Evolutionary conservation across 2,113 vertebrate genomes (phyloP).

Genomic region (Orientallactaga bullata): DNA sequence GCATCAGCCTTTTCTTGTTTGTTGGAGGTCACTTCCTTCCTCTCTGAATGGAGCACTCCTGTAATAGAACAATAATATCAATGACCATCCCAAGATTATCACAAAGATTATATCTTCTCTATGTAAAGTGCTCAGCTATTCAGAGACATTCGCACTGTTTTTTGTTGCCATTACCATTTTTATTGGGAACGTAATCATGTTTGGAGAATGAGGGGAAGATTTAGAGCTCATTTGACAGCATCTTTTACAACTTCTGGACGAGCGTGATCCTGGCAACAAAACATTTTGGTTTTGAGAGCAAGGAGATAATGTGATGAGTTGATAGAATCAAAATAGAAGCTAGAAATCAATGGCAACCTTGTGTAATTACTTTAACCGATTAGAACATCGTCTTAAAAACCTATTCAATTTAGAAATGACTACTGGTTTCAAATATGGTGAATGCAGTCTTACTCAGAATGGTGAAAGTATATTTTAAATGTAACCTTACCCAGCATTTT

Average conservation of each 20-base stretch:
- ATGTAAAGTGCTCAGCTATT: not conserved
- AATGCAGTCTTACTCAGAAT: not conserved
- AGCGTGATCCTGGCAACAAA: slow-evolving; percentile 68
- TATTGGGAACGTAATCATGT: not conserved
- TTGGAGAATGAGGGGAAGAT: slow-evolving; percentile 12
- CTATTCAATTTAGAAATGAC: slow-evolving; percentile 58
- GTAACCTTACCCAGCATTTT: not conserved
- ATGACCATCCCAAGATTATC: not conserved
- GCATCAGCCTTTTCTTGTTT: not conserved
- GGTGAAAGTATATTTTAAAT: not conserved
- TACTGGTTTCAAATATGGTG: not conserved
- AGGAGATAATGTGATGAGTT: slow-evolving; percentile 60
- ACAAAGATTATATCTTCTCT: not conserved
- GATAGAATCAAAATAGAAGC: slow-evolving; percentile 76
- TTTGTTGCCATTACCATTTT: not conserved
- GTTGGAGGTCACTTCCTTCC: not conserved
- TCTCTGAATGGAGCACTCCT: not conserved
- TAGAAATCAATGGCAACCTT: slow-evolving; percentile 70
- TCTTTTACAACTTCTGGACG: slow-evolving; percentile 64
- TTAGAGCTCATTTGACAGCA: not conserved
- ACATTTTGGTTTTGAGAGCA: slow-evolving; percentile 71
- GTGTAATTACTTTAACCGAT: slow-evolving; percentile 76
- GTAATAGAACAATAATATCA: not conserved
- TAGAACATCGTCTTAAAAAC: slow-evolving; percentile 69
- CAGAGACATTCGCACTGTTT: slow-evolving; percentile 32